Percentiles rank a stretch among this genome's conserved stretches.
phyloP scores from a whole-genome alignment of 1,140 invertebrate genomes.

The Drosophila ficusphila region DNA sequence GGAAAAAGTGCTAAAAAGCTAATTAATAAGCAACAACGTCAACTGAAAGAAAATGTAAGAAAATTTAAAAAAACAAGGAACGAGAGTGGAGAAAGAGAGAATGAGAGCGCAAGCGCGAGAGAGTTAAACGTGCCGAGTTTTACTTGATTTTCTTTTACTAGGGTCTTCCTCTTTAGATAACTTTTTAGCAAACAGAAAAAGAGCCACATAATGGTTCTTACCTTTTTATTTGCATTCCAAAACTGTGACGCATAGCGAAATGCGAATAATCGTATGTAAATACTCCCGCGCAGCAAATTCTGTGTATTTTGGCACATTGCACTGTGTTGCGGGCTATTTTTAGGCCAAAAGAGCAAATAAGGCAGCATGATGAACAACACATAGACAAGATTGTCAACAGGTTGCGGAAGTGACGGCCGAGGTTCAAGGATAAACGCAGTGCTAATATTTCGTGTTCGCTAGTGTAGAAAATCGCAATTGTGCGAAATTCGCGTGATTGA shows the following conservation, averaged over 20 bases:
- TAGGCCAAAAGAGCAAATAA: slow-evolving; percentile 43
- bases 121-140: slow-evolving; percentile 46
- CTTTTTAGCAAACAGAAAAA: slow-evolving; percentile 28
- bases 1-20: slow-evolving; percentile 22
- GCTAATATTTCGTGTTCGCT: slow-evolving; percentile 6
- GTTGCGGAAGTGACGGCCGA: slow-evolving; percentile 71
- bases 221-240: slow-evolving; percentile 16
- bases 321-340: slow-evolving; percentile 62
- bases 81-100: slow-evolving; percentile 3
- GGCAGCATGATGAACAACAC: slow-evolving; percentile 19
- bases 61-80: slow-evolving; percentile 42
- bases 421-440: slow-evolving; percentile 52
- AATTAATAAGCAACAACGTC: slow-evolving; percentile 34
- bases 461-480: slow-evolving; percentile 8
- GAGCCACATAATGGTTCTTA: slow-evolving; percentile 8
- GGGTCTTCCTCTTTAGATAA: slow-evolving; percentile 24
- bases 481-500: slow-evolving; percentile 32
- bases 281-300: neutral
- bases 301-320: slow-evolving; percentile 69
- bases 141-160: slow-evolving; percentile 3
- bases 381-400: slow-evolving; percentile 68
- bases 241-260: slow-evolving; percentile 34
- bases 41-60: slow-evolving; percentile 59
- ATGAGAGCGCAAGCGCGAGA: slow-evolving; percentile 47
- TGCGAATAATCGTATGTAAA: neutral